These are phyloP conservation scores for Ormyrus rosae DNA, from an alignment of 2,888 invertebrate species.

Conservation along the genomic window DNA sequence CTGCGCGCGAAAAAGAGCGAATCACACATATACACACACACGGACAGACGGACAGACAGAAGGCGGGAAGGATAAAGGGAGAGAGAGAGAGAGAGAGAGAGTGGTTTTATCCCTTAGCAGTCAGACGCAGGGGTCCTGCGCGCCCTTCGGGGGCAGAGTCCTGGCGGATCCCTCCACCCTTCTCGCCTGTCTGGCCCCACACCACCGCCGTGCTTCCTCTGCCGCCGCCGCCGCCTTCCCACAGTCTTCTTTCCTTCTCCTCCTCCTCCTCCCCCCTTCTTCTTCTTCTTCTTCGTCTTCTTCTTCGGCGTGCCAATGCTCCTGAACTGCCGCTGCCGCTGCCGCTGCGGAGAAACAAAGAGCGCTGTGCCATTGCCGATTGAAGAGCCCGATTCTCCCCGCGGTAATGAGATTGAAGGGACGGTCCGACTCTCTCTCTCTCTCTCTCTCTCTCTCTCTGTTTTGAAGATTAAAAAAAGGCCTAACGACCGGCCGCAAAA, in stretches of 20 bases:
- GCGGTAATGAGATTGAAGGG: too few relatives aligned
- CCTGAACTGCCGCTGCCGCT: not conserved
- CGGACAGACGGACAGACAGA: too few relatives aligned
- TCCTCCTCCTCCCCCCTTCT: constrained; percentile 11
- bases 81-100: too few relatives aligned
- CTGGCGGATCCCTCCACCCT: constrained; percentile 32
- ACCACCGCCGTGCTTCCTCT: constrained; percentile 31
- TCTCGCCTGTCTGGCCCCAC: constrained; percentile 57
- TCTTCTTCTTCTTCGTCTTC: too few relatives aligned
- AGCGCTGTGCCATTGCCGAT: not conserved
- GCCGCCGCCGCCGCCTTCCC: constrained; percentile 41
- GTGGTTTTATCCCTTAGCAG: constrained; percentile 54
- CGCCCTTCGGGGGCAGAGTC: not conserved
- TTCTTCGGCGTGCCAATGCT: not conserved
- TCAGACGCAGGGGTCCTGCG: constrained; percentile 39
- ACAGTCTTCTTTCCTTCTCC: constrained; percentile 6
- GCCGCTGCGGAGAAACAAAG: constrained; percentile 4
- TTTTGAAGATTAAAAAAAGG: too few relatives aligned
- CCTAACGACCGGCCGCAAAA: too few relatives aligned
- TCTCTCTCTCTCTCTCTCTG: too few relatives aligned
- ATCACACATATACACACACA: too few relatives aligned
- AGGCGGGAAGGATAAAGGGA: too few relatives aligned
- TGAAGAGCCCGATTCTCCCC: not conserved
- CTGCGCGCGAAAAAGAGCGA: too few relatives aligned
- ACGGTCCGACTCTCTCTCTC: too few relatives aligned